Evolutionary conservation across 2,888 invertebrate species (phyloP).

Genomic region (Pandemis cinnamomeana): DNA sequence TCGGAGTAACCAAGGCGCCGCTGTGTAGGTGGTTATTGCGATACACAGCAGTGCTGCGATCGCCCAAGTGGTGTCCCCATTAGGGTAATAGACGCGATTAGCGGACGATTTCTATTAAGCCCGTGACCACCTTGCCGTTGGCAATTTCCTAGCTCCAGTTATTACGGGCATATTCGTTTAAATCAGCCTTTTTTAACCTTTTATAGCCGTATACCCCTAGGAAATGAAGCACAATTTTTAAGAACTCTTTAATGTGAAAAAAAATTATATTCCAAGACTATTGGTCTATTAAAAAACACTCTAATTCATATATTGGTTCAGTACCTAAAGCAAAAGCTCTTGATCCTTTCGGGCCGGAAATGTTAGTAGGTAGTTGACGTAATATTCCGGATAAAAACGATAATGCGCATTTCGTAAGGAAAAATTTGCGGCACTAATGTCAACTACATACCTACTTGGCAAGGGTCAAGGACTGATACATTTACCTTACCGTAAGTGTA

Average conservation of each 20-base stretch:
- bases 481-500: neutral
- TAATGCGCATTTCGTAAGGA: too few species aligned
- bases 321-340: too few species aligned
- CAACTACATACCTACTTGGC: neutral
- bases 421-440: neutral
- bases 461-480: neutral
- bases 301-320: too few species aligned
- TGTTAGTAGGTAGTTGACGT: too few species aligned
- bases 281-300: too few species aligned
- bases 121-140: slow-evolving; percentile 47
- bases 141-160: slow-evolving; percentile 35
- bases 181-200: neutral
- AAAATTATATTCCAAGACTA: too few species aligned
- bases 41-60: slow-evolving; percentile 50
- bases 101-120: slow-evolving; percentile 52
- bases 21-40: slow-evolving; percentile 43
- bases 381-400: too few species aligned
- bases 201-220: too few species aligned
- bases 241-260: too few species aligned
- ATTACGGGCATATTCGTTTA: slow-evolving; percentile 1
- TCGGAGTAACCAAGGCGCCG: neutral
- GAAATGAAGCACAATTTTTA: too few species aligned
- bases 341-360: too few species aligned
- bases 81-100: slow-evolving; percentile 59
- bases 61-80: slow-evolving; percentile 51